Evolutionary conservation across 1,140 invertebrate species (phyloP), one percentile per base, ranked within the genome.

Genomic region (Propsilocerus akamusi): DNA sequence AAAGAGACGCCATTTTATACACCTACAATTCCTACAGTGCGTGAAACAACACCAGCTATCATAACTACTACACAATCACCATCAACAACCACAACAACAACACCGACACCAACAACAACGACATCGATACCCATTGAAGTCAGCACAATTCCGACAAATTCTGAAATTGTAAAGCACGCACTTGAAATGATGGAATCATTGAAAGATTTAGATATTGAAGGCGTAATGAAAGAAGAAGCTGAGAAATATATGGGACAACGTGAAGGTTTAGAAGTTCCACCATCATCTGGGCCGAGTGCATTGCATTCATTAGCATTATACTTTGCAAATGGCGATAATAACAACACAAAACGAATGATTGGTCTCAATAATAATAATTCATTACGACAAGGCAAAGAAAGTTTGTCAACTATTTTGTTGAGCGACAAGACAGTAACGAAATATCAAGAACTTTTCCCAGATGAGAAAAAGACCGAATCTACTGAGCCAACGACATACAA

Each of bases 261-360:
- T 53, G 68, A 69, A 41, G 78, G 78, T 24, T 63, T 81, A 22
- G 66, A 76, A 17, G 75, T 81, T 23, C 78, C 78, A 11, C 75
- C 74, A 14, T 82, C 81, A 2, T 74, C 80, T 0, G 79, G 80
- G 0, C 79, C 81, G 2, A 80, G 81, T 56, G 80, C 81, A 1
- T 62, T 87, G 3, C 81, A 85, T 57, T 81, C 81, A 2, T 59
- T 87, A 30, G 82, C 83, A 22, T 70, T 83, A 52, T 86, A 86
- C 56, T 85, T 85, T 60, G 81, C 81, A 5, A 77, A 76, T 12
- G 76, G 75, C 47, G 66, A 76, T 48, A 76, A 80, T 53, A 76
- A 77, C 55, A 70, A 76, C 4, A 68, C 68, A 2, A 71, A 70
- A 1, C 34, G 11, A 52, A 67, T 30, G 50, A 52, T 37, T 23